phyloP scores from a whole-genome alignment of 2,888 invertebrate genomes.

The Mesorhabditis spiculigera region DNA sequence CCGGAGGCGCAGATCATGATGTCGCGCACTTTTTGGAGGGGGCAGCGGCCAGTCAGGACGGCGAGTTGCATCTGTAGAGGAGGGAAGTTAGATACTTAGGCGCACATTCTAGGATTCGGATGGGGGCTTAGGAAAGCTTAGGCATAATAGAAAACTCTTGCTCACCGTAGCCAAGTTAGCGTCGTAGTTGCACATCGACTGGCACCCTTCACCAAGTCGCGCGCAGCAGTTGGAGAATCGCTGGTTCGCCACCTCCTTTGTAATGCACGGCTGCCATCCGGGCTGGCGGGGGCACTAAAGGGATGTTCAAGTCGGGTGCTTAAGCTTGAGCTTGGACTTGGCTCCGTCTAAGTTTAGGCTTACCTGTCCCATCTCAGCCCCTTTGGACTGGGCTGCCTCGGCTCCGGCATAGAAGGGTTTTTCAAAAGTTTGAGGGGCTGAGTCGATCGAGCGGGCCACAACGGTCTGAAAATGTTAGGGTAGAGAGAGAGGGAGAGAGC shows the following conservation, averaged over 20 bases:
- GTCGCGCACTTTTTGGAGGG: slow-evolving; percentile 53
- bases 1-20: slow-evolving; percentile 57
- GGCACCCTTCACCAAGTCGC: slow-evolving; percentile 53
- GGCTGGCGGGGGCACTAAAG: slow-evolving; percentile 52
- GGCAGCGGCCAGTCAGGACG: slow-evolving; percentile 55
- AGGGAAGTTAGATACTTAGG: background rate
- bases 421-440: background rate
- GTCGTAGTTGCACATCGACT: slow-evolving; percentile 54
- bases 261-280: slow-evolving; percentile 55
- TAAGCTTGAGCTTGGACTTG: background rate
- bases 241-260: slow-evolving; percentile 50
- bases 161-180: slow-evolving; percentile 51
- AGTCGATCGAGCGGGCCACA: background rate
- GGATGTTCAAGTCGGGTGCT: slow-evolving; percentile 2
- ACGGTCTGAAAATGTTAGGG: background rate
- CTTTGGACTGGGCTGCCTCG: background rate
- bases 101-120: background rate
- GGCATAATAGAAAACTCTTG: background rate
- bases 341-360: no score
- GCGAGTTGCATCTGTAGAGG: slow-evolving; percentile 52
- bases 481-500: background rate
- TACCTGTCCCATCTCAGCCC: background rate
- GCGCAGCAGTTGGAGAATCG: slow-evolving; percentile 55
- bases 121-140: background rate
- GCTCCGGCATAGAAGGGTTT: background rate